Evolutionary conservation across 2,797 vertebrate species (phyloP).

Genomic region (Buceros bicornis): DNA sequence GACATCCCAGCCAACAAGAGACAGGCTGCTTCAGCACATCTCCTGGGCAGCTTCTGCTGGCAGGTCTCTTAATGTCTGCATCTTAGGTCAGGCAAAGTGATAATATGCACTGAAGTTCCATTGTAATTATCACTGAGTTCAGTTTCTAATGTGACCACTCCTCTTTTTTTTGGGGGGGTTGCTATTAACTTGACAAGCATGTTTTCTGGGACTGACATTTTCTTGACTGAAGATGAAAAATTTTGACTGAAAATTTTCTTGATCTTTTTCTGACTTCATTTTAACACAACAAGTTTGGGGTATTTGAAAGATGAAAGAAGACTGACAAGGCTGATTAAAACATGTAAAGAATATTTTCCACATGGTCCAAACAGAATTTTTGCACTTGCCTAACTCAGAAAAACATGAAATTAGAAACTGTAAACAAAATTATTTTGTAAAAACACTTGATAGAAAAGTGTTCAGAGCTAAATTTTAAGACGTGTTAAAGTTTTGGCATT

Average conservation of each 20-base stretch:
- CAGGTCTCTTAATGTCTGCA: background rate
- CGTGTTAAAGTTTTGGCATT: background rate
- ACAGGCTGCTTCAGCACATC: slow-evolving; percentile 44
- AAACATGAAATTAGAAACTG: background rate
- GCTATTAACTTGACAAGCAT: background rate
- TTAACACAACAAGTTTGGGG: background rate
- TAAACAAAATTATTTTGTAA: background rate
- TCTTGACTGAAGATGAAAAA: background rate
- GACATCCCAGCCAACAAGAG: background rate
- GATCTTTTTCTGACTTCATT: background rate
- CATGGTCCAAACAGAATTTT: background rate
- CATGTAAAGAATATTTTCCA: slow-evolving; percentile 30
- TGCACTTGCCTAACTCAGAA: background rate
- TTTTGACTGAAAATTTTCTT: no score
- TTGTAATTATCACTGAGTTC: background rate
- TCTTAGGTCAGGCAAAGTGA: background rate
- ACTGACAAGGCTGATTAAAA: background rate
- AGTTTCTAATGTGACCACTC: background rate
- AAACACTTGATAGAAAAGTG: background rate
- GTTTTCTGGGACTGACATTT: slow-evolving; percentile 17
- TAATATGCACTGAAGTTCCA: background rate
- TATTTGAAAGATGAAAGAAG: slow-evolving; percentile 44
- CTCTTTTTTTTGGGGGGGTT: background rate
- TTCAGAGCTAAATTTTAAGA: background rate
- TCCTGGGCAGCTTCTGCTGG: background rate